A percentile compares a stretch with the other conserved stretches of the same genome.
Conservation (phyloP, 2,113 vertebrate genomes). For the Oxyruncus cristatus region DNA sequence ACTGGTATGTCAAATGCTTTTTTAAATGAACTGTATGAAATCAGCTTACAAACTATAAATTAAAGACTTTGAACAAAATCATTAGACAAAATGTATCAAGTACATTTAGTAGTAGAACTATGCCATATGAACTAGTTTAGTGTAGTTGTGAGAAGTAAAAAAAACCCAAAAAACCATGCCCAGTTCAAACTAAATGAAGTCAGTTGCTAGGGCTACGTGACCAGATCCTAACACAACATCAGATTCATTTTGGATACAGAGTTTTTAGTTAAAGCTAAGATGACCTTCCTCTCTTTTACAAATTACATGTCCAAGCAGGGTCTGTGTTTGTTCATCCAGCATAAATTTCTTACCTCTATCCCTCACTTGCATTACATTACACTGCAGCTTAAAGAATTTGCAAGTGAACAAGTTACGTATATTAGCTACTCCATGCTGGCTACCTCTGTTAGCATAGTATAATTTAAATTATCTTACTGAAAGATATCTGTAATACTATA, state of each 20-base stretch:
- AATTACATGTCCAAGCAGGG: neutral
- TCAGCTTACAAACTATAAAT: neutral
- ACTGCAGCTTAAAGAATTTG: neutral
- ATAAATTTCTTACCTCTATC: neutral
- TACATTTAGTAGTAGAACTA: neutral
- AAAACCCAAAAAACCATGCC: accelerated
- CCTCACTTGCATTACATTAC: neutral
- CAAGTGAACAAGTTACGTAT: neutral
- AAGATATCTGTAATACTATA: neutral
- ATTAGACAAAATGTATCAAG: neutral
- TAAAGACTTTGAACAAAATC: neutral
- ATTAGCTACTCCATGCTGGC: neutral
- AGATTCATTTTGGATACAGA: neutral
- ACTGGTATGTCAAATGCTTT: neutral
- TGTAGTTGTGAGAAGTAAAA: neutral
- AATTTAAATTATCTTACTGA: neutral
- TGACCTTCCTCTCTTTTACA: neutral
- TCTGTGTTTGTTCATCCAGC: neutral
- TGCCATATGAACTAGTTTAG: neutral
- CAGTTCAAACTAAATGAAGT: neutral
- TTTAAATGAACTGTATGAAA: neutral
- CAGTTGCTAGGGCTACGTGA: neutral
- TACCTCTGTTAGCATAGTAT: neutral
- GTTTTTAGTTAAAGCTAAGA: neutral
- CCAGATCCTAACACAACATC: neutral